Percentiles rank a stretch among this genome's conserved stretches.
These are phyloP conservation scores for Neodiprion virginianus DNA, from an alignment of 1,140 invertebrate species.

Conservation along the genomic window DNA sequence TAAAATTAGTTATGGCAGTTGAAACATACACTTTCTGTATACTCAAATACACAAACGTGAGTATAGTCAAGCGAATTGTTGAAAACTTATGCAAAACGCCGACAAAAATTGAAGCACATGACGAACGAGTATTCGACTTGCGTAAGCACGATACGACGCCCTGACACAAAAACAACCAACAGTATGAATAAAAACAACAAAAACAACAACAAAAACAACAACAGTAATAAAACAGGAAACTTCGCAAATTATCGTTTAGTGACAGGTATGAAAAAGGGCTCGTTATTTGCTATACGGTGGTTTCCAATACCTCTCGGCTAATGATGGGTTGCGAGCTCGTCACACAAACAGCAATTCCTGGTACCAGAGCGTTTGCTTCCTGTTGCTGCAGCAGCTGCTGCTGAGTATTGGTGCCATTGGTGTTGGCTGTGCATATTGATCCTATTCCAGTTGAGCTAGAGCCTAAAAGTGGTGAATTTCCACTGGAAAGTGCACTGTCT, in stretches of 20 bases:
- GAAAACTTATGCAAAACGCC: too few relatives aligned
- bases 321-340: constrained; percentile 57
- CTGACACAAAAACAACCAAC: neutral
- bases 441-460: constrained; percentile 34
- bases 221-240: constrained; percentile 10
- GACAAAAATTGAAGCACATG: too few relatives aligned
- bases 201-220: neutral
- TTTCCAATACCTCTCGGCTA: constrained; percentile 70
- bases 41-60: too few relatives aligned
- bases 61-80: too few relatives aligned
- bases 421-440: constrained; percentile 30
- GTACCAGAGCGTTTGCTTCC: constrained; percentile 30
- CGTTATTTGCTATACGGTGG: constrained; percentile 61
- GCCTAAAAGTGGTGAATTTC: constrained; percentile 56
- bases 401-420: constrained; percentile 41
- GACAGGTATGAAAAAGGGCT: constrained; percentile 18
- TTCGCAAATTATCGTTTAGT: constrained; percentile 9
- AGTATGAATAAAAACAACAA: neutral
- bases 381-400: constrained; percentile 21
- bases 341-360: constrained; percentile 50
- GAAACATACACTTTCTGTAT: too few relatives aligned
- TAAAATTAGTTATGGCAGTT: too few relatives aligned
- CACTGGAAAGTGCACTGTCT: constrained; percentile 65
- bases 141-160: neutral
- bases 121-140: neutral